Percentiles rank a stretch among this genome's conserved stretches.
Conservation (phyloP, 2,797 vertebrate genomes). For the Limnodromus scolopaceus region DNA sequence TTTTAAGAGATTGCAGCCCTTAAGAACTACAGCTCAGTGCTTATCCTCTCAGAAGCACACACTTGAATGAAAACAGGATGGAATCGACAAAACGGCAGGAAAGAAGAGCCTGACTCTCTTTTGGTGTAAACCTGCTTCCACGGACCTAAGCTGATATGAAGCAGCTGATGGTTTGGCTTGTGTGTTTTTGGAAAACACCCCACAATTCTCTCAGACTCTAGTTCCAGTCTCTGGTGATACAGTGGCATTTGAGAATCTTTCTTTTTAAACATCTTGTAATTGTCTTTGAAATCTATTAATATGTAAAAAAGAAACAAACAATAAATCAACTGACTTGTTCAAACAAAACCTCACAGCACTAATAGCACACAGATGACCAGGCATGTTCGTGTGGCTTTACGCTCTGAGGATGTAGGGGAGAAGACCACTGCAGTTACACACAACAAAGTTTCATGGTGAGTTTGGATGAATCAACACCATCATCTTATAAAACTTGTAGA, state of each 20-base stretch:
- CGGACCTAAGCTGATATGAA: not conserved
- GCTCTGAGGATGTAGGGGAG: not conserved
- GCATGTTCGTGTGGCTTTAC: not conserved
- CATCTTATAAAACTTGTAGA: not conserved
- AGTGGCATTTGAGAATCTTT: not conserved
- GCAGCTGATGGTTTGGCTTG: not conserved
- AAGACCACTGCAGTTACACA: not conserved
- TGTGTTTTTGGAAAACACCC: not conserved
- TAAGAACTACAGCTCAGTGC: not conserved
- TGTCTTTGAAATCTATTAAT: not conserved
- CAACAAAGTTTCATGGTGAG: not conserved
- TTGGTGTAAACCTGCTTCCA: not conserved
- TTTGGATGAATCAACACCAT: not conserved
- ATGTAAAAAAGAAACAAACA: not conserved
- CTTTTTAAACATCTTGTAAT: not conserved
- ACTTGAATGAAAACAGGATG: constrained; percentile 49
- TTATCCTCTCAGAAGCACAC: constrained; percentile 36
- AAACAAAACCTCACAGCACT: not conserved
- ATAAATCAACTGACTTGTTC: not conserved
- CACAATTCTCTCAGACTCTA: not conserved
- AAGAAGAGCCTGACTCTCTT: not conserved
- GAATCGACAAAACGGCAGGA: not conserved
- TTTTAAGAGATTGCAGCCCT: constrained; percentile 42
- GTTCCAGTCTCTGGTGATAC: not conserved
- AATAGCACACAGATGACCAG: not conserved